Base-by-base conservation (phyloP, 92 coral and sea anemone genomes). In the Desmophyllum pertusum region DNA sequence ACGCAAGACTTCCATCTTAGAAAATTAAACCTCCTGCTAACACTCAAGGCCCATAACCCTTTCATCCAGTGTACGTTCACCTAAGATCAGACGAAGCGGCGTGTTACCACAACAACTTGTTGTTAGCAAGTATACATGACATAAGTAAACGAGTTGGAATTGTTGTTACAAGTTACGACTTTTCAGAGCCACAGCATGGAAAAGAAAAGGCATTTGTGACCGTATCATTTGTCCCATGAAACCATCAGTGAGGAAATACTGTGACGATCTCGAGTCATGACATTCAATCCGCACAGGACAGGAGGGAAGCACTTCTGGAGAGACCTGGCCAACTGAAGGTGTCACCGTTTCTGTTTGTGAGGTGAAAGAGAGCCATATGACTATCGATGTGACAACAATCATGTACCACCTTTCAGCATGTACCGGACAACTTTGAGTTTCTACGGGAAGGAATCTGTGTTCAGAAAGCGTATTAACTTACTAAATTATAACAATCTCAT, bases 131-230 rank as follows among this genome's bases (percentile, higher is more conserved):
- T 23, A 73, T 88, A 33, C 59, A 70, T 52, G 91, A 76, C 50
- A 50, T 91, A 25, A 73, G 94, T 39, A 55, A 81, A 45, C 79
- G 92, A 21, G 68, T 63, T 52, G 85, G 88, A 51, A 33, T 90
- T 50, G 75, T 30, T 66, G 65, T 90, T 5, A 36, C 65, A 61
- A 64, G 76, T 31, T 90, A 90, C 72, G 83, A 86, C 83, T 90
- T 81, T 75, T 86, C 91, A 62, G 88, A 90, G 77, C 93, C 93
- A 70, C 90, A 90, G 42, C 85, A 86, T 63, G 91, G n/a, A n/a
- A n/a, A n/a, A n/a, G 90, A 14, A 86, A n/a, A n/a, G n/a, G n/a
- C 75, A 78, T 90, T 18, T 86, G 91, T 46, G 88, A 90, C 71
- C 65, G 93, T 10, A 90, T 90, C 35, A 87, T 86, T 36, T 86